Evolutionary conservation across 2,888 invertebrate genomes (phyloP).

Genomic region (Congeria kusceri): DNA sequence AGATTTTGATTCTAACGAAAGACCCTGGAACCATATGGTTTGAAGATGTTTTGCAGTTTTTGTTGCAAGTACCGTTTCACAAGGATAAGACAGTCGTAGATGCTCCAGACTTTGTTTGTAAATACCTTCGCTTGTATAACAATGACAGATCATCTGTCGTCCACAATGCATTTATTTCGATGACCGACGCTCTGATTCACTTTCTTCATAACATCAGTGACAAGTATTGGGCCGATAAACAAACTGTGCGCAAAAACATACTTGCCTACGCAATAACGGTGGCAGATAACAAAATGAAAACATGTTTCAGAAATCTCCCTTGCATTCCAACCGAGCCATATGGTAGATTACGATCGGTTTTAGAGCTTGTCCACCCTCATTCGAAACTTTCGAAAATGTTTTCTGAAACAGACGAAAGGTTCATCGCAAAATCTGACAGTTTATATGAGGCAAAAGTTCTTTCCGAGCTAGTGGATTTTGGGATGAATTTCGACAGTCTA

Average conservation of each 20-base stretch:
- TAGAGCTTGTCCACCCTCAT: slow-evolving; percentile 70
- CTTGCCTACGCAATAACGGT: background rate
- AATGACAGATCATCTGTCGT: background rate
- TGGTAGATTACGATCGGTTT: slow-evolving; percentile 48
- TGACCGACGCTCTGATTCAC: slow-evolving; percentile 9
- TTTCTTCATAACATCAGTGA: slow-evolving; percentile 2
- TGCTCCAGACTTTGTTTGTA: background rate
- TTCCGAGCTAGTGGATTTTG: background rate
- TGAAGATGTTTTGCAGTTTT: slow-evolving; percentile 3
- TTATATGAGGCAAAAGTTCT: background rate
- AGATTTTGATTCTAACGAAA: slow-evolving; percentile 36
- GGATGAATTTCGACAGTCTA: background rate
- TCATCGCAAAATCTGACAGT: slow-evolving; percentile 50
- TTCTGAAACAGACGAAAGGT: slow-evolving; percentile 63
- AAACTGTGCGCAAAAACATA: background rate
- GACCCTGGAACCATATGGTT: background rate
- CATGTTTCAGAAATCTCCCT: background rate
- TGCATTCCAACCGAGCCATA: slow-evolving; percentile 40
- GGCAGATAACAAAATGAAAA: background rate
- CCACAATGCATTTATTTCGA: slow-evolving; percentile 12
- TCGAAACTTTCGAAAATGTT: slow-evolving; percentile 64
- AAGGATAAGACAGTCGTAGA: background rate
- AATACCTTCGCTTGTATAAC: background rate
- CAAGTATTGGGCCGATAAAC: slow-evolving; percentile 10
- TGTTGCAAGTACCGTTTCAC: background rate